Conservation (phyloP, 2,888 invertebrate species). For the Taphrorychus bicolor region DNA sequence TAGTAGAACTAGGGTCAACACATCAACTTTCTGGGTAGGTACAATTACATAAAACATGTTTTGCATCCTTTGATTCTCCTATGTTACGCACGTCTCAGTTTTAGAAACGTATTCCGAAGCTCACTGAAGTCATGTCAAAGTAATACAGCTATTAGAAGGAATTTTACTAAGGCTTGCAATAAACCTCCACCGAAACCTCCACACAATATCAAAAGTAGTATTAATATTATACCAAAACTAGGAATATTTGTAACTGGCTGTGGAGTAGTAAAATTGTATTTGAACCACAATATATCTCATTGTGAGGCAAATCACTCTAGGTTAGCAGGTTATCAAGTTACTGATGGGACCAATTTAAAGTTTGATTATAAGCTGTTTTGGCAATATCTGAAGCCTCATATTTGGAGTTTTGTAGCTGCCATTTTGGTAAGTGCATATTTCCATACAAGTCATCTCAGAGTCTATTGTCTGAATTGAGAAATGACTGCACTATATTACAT, state of each 20-base stretch:
- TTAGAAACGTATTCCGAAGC: background rate
- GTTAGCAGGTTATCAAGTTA: slow-evolving; percentile 52
- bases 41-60: too few relatives aligned
- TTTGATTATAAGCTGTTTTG: slow-evolving; percentile 84
- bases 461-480: too few relatives aligned
- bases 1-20: background rate
- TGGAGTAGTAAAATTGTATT: slow-evolving; percentile 41
- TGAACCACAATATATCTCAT: slow-evolving; percentile 46
- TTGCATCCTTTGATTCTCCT: too few relatives aligned
- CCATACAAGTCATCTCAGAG: too few relatives aligned
- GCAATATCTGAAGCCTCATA: slow-evolving; percentile 76
- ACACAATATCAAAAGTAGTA: background rate
- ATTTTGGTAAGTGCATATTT: slow-evolving; percentile 71
- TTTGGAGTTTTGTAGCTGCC: slow-evolving; percentile 78
- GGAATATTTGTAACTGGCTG: slow-evolving; percentile 44
- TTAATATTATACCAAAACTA: slow-evolving; percentile 30
- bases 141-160: background rate
- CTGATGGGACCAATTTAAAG: slow-evolving; percentile 62
- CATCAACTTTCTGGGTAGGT: background rate
- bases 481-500: too few relatives aligned
- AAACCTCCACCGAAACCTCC: background rate
- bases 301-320: slow-evolving; percentile 54
- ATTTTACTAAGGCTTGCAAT: background rate
- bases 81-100: too few relatives aligned
- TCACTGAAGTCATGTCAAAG: background rate